These are phyloP conservation scores for Microcebus murinus DNA, from an alignment of 2,113 vertebrate genomes.

Conservation along the genomic window DNA sequence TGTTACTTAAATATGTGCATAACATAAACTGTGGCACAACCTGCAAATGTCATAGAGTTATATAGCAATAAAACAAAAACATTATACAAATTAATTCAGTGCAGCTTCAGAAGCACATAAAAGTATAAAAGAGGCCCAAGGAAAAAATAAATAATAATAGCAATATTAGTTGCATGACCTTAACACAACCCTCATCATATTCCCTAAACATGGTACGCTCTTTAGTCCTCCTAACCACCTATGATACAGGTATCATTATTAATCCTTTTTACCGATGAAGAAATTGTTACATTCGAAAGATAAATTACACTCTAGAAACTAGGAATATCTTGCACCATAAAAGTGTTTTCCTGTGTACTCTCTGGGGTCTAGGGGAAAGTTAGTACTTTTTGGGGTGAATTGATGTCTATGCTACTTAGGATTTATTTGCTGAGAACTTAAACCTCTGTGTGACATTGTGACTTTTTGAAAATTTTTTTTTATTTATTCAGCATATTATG, in stretches of 20 bases:
- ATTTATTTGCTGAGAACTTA: not conserved
- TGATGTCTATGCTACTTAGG: not conserved
- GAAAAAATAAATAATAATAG: not conserved
- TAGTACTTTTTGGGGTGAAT: not conserved
- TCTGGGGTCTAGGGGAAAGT: not conserved
- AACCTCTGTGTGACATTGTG: not conserved
- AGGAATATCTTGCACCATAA: not conserved
- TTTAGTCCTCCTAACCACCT: not conserved
- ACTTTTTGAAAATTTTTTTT: not conserved
- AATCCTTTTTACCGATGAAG: not conserved
- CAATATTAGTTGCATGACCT: not conserved
- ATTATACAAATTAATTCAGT: not conserved
- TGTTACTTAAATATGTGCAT: slow-evolving; percentile 9
- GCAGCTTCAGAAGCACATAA: not conserved
- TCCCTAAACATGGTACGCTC: not conserved
- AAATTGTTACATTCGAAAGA: not conserved
- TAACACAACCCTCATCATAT: not conserved
- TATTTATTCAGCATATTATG: too few relatives aligned
- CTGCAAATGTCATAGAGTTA: not conserved
- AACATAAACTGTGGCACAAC: not conserved
- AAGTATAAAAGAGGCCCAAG: not conserved
- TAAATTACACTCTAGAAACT: not conserved
- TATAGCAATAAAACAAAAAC: slow-evolving; percentile 27
- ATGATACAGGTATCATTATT: not conserved
- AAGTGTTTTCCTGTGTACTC: not conserved